Evolutionary conservation across 1,140 invertebrate species (phyloP).

Genomic region (Drosophila melanogaster): DNA sequence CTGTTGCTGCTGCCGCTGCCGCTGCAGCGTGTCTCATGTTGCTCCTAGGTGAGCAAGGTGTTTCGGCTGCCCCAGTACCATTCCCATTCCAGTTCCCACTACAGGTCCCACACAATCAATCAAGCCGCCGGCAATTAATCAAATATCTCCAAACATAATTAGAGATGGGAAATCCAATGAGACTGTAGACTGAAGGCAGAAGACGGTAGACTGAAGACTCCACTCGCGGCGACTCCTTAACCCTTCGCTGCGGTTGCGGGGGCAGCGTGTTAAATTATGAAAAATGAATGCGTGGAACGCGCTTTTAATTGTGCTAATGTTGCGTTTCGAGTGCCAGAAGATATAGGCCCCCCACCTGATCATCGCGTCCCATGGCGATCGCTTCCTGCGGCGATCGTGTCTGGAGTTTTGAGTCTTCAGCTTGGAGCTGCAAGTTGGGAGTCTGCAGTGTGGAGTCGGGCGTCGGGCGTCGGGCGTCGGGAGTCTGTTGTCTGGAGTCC

Average conservation of each 20-base stretch:
- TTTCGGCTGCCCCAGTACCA: slow-evolving; percentile 28
- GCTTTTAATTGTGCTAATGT: slow-evolving; percentile 83
- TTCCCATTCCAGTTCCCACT: slow-evolving; percentile 21
- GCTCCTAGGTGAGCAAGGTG: slow-evolving; percentile 55
- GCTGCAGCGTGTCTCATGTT: slow-evolving; percentile 63
- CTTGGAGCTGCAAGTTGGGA: not conserved
- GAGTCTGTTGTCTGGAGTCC: slow-evolving; percentile 21
- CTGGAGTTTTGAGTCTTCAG: slow-evolving; percentile 27
- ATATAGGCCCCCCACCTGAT: slow-evolving; percentile 46
- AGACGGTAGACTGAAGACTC: slow-evolving; percentile 3
- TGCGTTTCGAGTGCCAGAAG: slow-evolving; percentile 45
- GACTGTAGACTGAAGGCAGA: slow-evolving; percentile 19
- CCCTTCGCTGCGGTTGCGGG: slow-evolving; percentile 58
- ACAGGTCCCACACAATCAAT: slow-evolving; percentile 67
- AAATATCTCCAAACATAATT: slow-evolving; percentile 79
- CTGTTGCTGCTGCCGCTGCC: slow-evolving; percentile 18
- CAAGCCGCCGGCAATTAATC: slow-evolving; percentile 80
- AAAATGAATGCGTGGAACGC: slow-evolving; percentile 81
- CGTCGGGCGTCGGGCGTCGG: not conserved
- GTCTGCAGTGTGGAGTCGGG: slow-evolving; percentile 17
- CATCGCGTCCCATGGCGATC: slow-evolving; percentile 45
- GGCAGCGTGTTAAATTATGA: slow-evolving; percentile 83
- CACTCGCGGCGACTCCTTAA: slow-evolving; percentile 48
- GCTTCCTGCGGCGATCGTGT: slow-evolving; percentile 51
- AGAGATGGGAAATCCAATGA: slow-evolving; percentile 82